A percentile compares a stretch with the other conserved stretches of the same genome.
Conservation (phyloP, 2,797 vertebrate species). For the Cryptoprocta ferox region DNA sequence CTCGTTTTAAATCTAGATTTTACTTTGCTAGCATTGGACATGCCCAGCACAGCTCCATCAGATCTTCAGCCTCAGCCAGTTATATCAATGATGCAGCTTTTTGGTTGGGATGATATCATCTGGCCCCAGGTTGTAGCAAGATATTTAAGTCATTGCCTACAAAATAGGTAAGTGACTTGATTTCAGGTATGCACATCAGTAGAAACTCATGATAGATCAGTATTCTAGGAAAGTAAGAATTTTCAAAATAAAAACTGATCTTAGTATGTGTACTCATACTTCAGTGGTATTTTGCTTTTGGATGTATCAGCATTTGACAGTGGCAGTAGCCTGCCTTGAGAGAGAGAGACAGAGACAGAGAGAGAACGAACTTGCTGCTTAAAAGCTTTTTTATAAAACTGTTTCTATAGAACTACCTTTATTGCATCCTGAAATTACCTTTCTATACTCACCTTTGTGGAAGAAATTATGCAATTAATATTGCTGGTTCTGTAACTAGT, state of each 20-base stretch:
- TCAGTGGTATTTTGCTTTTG: neutral
- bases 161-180: constrained; percentile 91
- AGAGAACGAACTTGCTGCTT: neutral
- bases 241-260: neutral
- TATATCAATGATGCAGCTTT: constrained; percentile 93
- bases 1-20: constrained; percentile 90
- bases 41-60: constrained; percentile 92
- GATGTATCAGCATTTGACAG: neutral
- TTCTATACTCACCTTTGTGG: neutral
- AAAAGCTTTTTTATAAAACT: constrained; percentile 12
- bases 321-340: neutral
- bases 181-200: constrained; percentile 7
- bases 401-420: neutral
- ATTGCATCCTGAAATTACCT: neutral
- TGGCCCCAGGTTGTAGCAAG: constrained; percentile 93
- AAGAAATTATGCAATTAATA: constrained; percentile 3
- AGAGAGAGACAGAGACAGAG: neutral
- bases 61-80: constrained; percentile 95
- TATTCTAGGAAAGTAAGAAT: neutral
- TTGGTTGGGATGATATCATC: constrained; percentile 98
- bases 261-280: neutral
- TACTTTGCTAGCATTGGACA: constrained; percentile 94
- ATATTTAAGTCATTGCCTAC: constrained; percentile 95
- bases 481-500: neutral
- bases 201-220: neutral